Evolutionary conservation across 2,888 invertebrate genomes (phyloP), one percentile per base, ranked within the genome.

Genomic region (Drosophila sordidapex): DNA sequence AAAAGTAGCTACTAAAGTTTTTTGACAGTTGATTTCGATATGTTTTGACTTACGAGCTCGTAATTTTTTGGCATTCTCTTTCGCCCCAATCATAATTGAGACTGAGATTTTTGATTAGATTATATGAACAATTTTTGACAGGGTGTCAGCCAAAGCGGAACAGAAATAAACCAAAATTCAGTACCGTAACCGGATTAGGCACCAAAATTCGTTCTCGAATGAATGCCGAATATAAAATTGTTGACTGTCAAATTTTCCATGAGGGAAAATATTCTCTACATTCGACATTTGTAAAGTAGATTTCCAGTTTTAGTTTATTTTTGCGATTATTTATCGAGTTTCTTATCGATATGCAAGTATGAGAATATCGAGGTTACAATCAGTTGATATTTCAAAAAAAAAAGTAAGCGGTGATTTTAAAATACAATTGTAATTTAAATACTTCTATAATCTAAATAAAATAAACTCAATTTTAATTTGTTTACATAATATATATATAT

Each of bases 11-110:
- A 61, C 62, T 72, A 57, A 86, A 77, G 75, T 85, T 82, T 77
- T 76, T 73, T 82, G 79, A 69, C 76, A 86, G 66, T 72, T 85
- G 78, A 67, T 70, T 85, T 75, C 69, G 74, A 81, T 74, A 49
- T 59, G 52, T 58, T 29, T 57, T 46, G 46, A 46, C 46, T 46
- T 46, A 46, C 25, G 25, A 25, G 15, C 25, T 15, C 25, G 2
- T 46, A 8, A 43, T 43, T 43, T 25, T 46, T 46, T 25, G 15
- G 1, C 46, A 46, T 46, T 46, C 46, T 46, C 46, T 63, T 21
- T 38, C 38, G 21, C 60, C 43, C 51, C 59, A 54, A 40, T 81
- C 68, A 83, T 88, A 88, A 83, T 86, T 83, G 70, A 73, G 70
- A 81, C 83, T 74, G 83, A 65, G 53, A 18, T 36, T 76, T 71